A percentile compares a stretch with the other conserved stretches of the same genome.
phyloP scores from a whole-genome alignment of 2,888 invertebrate genomes.

The Tenthredo distinguenda region DNA sequence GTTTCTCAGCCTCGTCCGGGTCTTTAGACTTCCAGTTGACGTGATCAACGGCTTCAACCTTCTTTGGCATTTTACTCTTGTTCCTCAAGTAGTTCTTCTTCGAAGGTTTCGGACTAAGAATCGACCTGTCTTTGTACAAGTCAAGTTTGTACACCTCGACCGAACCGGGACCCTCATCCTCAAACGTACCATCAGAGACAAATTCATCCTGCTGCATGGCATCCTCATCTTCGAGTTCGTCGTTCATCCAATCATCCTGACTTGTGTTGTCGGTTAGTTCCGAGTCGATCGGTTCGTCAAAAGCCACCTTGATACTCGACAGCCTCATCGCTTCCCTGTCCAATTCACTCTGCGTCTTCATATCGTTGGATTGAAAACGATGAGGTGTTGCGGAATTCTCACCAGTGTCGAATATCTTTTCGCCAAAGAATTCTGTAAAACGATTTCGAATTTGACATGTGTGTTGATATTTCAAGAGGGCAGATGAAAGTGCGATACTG shows the following conservation, averaged over 20 bases:
- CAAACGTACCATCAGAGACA: slow-evolving; percentile 63
- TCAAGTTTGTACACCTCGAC: slow-evolving; percentile 71
- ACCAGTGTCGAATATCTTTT: not conserved
- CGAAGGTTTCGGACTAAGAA: slow-evolving; percentile 55
- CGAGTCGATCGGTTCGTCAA: slow-evolving; percentile 24
- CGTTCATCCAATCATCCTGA: not conserved
- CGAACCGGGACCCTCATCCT: slow-evolving; percentile 72
- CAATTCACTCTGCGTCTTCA: not conserved
- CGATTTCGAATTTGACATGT: not conserved
- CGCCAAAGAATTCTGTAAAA: not conserved
- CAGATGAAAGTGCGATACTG: not conserved
- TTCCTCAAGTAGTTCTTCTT: slow-evolving; percentile 45
- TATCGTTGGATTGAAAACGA: slow-evolving; percentile 16
- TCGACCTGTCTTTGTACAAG: slow-evolving; percentile 62
- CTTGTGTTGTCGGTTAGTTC: not conserved
- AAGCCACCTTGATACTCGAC: slow-evolving; percentile 32
- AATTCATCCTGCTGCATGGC: slow-evolving; percentile 41
- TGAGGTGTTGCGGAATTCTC: not conserved
- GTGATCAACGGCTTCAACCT: slow-evolving; percentile 48
- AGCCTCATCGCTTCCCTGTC: slow-evolving; percentile 17
- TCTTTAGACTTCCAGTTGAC: not conserved
- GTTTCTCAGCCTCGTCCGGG: not conserved
- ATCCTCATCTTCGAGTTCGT: not conserved
- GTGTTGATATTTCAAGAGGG: too few species aligned
- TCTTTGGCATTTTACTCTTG: slow-evolving; percentile 65